Base-by-base conservation (phyloP, 2,888 invertebrate species). In the Liodrosophila aerea region DNA sequence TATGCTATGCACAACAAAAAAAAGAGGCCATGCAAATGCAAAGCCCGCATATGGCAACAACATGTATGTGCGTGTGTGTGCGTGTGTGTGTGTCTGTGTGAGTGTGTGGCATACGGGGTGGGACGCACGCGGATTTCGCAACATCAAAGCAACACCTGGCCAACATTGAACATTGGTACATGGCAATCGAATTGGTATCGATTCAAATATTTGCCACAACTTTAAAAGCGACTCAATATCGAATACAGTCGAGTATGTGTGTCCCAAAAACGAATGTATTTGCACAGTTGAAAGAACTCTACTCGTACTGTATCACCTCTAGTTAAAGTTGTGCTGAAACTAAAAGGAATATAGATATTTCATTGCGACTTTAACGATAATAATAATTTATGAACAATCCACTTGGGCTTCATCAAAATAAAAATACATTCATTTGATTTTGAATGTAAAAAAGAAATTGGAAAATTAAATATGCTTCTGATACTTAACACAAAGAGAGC, bases 1-100 rank as follows among this genome's bases (percentile, higher is more conserved):
- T 85, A 75, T 69, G 63, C 54, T 50, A 60, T 39, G 72, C 60
- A 18, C 27, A 58, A n/a, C n/a, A n/a, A 63, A 64, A 59, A 74
- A 71, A 77, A 57, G 78, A 80, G 85, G 78, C 78, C 78, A 80
- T 80, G 85, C 78, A 80, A 80, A 80, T 80, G 78, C 74, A 60
- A 63, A 80, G 62, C 77, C 77, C 77, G 74, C 75, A 82, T 82
- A 54, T 67, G 83, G 45, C 50, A 46, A 30, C 56, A 61, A 9
- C 41, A 18, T 43, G 44, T 43, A 11, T 15, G 33, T 41, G 36
- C 11, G 40, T 1, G 30, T 29, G 33, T 29, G 30, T 27, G 58
- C 4, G 31, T 15, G 44, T 27, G 30, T 22, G 45, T 13, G 51
- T 30, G 40, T 34, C 15, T 30, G 31, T 12, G 22, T 22, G 22